These are phyloP conservation scores for Thymelicus acteon DNA, from an alignment of 2,888 invertebrate genomes.

Conservation along the genomic window DNA sequence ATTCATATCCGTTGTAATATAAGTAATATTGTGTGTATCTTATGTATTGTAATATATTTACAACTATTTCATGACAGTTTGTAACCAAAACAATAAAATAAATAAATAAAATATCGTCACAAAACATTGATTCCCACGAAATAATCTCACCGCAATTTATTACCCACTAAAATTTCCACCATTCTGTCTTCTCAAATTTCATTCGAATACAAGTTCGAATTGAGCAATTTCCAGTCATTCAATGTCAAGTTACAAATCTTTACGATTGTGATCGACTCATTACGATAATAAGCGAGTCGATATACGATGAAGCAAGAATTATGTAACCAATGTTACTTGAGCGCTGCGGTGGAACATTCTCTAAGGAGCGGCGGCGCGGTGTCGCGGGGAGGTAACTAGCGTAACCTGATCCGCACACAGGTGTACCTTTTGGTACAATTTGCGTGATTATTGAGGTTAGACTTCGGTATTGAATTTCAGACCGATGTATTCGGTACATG, in stretches of 20 bases:
- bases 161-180: no score
- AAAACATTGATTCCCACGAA: no score
- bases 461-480: conserved; percentile 1
- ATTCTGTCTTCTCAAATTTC: background rate
- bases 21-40: no score
- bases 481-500: background rate
- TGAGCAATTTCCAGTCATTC: background rate
- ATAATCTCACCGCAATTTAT: no score
- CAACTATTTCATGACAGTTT: no score
- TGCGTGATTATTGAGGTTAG: conserved; percentile 19
- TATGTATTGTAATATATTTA: no score
- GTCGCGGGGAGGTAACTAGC: background rate
- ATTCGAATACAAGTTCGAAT: background rate
- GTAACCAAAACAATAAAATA: no score
- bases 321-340: conserved; percentile 24
- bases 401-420: conserved; percentile 5
- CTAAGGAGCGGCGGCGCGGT: background rate
- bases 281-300: conserved; percentile 1
- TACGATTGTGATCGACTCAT: conserved; percentile 13
- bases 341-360: conserved; percentile 11
- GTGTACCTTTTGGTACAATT: conserved; percentile 14
- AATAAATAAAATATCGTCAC: no score
- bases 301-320: conserved; percentile 12
- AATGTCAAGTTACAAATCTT: conserved; percentile 7
- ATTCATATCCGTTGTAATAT: no score